Conservation (phyloP, 1,140 invertebrate species). For the Kradibia gibbosae region DNA sequence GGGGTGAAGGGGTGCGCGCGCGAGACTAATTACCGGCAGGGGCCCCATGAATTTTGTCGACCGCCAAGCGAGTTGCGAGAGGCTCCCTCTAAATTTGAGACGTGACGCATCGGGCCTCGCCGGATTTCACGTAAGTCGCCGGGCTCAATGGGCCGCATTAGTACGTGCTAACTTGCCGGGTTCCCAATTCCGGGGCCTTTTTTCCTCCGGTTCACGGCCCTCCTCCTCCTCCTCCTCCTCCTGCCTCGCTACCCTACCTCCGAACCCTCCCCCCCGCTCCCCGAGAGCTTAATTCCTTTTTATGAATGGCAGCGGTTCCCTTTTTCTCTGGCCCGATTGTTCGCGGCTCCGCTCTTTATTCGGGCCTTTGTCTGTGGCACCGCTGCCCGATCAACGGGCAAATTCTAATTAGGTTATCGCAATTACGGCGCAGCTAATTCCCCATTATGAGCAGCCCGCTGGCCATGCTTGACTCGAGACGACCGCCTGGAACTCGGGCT, state of each 20-base stretch:
- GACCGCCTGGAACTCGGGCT: too few relatives aligned
- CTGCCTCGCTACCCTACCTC: not conserved
- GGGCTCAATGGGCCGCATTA: not conserved
- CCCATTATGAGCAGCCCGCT: not conserved
- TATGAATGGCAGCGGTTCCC: not conserved
- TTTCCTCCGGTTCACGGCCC: not conserved
- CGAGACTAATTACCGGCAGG: not conserved
- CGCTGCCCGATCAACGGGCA: not conserved
- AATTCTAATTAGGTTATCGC: not conserved
- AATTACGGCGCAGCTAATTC: not conserved
- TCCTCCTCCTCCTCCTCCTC: not conserved
- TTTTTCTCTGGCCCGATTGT: not conserved
- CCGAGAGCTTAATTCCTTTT: conserved; percentile 45
- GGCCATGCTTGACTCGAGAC: too few relatives aligned
- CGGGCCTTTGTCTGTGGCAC: not conserved
- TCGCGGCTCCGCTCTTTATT: not conserved
- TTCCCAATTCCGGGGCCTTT: conserved; percentile 15
- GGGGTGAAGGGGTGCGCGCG: not conserved
- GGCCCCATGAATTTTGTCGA: conserved; percentile 22
- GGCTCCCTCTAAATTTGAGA: not conserved
- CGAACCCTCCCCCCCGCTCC: not conserved
- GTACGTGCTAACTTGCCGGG: conserved; percentile 7
- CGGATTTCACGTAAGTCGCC: conserved; percentile 18
- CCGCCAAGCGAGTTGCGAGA: not conserved
- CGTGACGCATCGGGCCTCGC: not conserved